Percentiles rank a stretch among this genome's conserved stretches.
Conservation (phyloP, 1,140 invertebrate species). For the Trialeurodes vaporariorum region DNA sequence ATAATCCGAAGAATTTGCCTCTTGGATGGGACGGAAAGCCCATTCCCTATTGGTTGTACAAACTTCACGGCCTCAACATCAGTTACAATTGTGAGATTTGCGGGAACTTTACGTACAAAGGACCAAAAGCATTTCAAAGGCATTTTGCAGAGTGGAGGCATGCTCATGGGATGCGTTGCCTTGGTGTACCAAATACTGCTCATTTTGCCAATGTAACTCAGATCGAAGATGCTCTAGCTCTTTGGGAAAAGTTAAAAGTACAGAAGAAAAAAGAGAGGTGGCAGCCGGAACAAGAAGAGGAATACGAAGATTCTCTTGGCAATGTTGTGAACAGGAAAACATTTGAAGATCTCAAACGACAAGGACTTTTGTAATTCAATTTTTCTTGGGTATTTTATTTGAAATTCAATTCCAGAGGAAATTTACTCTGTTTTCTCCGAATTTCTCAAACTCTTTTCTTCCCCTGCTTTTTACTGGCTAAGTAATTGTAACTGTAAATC, state of each 20-base stretch:
- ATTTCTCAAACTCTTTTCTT: no score
- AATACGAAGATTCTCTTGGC: slow-evolving; percentile 96
- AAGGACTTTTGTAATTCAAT: slow-evolving; percentile 84
- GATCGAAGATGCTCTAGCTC: slow-evolving; percentile 92
- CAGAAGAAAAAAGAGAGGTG: slow-evolving; percentile 92
- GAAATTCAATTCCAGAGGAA: no score
- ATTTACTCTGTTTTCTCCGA: no score
- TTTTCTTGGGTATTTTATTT: no score
- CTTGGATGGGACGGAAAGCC: slow-evolving; percentile 99
- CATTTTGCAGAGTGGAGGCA: slow-evolving; percentile 99
- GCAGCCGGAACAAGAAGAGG: slow-evolving; percentile 94
- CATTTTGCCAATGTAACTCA: slow-evolving; percentile 99
- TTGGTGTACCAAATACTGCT: slow-evolving; percentile 98
- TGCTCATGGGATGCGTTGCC: slow-evolving; percentile 97
- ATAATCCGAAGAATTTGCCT: slow-evolving; percentile 98
- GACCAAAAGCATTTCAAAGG: slow-evolving; percentile 98
- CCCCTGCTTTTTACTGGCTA: no score
- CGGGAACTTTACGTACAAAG: slow-evolving; percentile 98
- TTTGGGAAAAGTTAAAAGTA: slow-evolving; percentile 94
- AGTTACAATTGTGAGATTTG: slow-evolving; percentile 99
- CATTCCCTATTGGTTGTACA: slow-evolving; percentile 99
- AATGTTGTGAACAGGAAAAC: slow-evolving; percentile 99
- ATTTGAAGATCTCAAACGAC: slow-evolving; percentile 95
- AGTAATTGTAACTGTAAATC: no score
- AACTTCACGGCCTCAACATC: slow-evolving; percentile 96